phyloP scores from a whole-genome alignment of 92 coral and sea anemone species.

The Epizoanthus stellaris region DNA sequence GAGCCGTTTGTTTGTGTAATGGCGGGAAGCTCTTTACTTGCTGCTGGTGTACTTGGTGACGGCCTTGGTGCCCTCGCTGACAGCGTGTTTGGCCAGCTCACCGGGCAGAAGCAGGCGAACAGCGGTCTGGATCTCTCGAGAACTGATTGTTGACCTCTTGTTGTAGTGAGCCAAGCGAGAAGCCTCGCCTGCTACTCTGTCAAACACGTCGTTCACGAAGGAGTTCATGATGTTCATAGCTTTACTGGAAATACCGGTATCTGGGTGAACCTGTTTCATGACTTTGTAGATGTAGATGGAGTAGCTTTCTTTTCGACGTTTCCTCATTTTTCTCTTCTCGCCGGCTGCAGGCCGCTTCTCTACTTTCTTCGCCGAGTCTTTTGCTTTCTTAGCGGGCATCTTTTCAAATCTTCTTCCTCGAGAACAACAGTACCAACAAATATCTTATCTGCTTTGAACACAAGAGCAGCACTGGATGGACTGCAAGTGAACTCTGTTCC shows the following conservation, averaged over 20 bases:
- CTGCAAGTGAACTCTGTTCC: not conserved
- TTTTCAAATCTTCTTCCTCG: not conserved
- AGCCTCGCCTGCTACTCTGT: slow-evolving; percentile 34
- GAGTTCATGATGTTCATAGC: slow-evolving; percentile 26
- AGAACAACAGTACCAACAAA: not conserved
- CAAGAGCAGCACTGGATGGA: slow-evolving; percentile 2
- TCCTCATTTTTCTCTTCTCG: slow-evolving; percentile 22
- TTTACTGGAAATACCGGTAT: slow-evolving; percentile 22
- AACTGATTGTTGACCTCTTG: slow-evolving; percentile 17
- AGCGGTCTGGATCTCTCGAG: slow-evolving; percentile 10
- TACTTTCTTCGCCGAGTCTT: slow-evolving; percentile 13
- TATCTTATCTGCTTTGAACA: not conserved
- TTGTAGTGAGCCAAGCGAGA: slow-evolving; percentile 24
- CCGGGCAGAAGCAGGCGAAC: slow-evolving; percentile 20
- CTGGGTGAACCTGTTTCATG: slow-evolving; percentile 27
- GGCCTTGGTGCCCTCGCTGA: slow-evolving; percentile 53
- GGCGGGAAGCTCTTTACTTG: not conserved
- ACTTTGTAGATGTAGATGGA: slow-evolving; percentile 33
- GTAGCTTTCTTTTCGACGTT: slow-evolving; percentile 25
- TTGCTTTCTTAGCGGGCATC: slow-evolving; percentile 25
- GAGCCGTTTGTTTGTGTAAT: slow-evolving; percentile 72
- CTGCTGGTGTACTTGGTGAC: slow-evolving; percentile 60
- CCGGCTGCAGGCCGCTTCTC: slow-evolving; percentile 33
- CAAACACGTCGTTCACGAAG: slow-evolving; percentile 32
- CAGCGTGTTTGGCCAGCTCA: slow-evolving; percentile 48